phyloP scores from a whole-genome alignment of 2,888 invertebrate genomes.

The Cabera pusaria region DNA sequence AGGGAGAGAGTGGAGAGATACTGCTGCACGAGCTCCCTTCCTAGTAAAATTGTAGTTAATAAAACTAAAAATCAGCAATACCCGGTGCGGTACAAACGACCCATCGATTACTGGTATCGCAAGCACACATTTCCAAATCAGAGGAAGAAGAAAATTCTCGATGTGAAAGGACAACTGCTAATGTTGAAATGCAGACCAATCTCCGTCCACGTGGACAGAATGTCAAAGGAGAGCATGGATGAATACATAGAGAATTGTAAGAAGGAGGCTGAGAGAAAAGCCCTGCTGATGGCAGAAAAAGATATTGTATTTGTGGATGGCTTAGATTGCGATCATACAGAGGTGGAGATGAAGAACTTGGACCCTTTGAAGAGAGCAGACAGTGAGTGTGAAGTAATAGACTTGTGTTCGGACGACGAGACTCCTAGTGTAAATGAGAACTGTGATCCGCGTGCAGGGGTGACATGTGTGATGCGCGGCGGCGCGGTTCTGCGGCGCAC shows the following conservation, averaged over 20 bases:
- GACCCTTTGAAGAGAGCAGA: constrained; percentile 64
- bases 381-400: constrained; percentile 83
- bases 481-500: constrained; percentile 66
- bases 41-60: constrained; percentile 61
- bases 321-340: constrained; percentile 54
- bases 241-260: constrained; percentile 62
- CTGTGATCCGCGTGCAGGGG: constrained; percentile 68
- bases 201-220: constrained; percentile 66
- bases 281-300: constrained; percentile 47
- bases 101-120: constrained; percentile 75
- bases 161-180: constrained; percentile 73
- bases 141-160: constrained; percentile 67
- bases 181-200: constrained; percentile 77
- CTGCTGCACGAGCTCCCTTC: constrained; percentile 56
- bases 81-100: constrained; percentile 68
- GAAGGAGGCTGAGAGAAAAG: constrained; percentile 51
- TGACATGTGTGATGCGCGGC: constrained; percentile 68
- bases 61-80: constrained; percentile 67
- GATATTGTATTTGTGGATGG: constrained; percentile 75
- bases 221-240: constrained; percentile 67
- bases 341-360: constrained; percentile 47
- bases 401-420: constrained; percentile 88
- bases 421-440: constrained; percentile 67
- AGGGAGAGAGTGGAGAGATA: constrained; percentile 72
- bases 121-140: constrained; percentile 68